A percentile compares a stretch with the other conserved stretches of the same genome.
These are phyloP conservation scores for Oceanites oceanicus DNA, from an alignment of 2,113 vertebrate species.

Conservation along the genomic window DNA sequence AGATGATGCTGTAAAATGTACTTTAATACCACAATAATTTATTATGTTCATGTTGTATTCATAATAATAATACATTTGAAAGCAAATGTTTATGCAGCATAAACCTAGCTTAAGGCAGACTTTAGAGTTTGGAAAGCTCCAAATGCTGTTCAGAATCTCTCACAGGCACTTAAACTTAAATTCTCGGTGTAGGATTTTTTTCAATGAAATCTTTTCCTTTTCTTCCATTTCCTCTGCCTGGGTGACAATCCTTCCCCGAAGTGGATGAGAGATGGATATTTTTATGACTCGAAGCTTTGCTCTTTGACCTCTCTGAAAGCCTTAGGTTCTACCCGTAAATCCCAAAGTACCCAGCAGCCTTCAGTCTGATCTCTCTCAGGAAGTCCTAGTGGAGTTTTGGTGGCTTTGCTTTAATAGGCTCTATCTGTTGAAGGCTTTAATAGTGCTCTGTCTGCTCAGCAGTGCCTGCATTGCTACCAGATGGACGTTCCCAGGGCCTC, in stretches of 20 bases:
- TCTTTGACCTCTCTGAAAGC: neutral
- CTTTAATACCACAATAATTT: slow-evolving; percentile 48
- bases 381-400: neutral
- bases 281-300: neutral
- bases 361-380: neutral
- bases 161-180: neutral
- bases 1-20: slow-evolving; percentile 40
- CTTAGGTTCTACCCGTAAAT: neutral
- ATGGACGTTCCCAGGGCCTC: neutral
- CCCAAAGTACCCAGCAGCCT: neutral
- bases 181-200: neutral
- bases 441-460: neutral
- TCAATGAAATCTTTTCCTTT: neutral
- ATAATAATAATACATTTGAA: slow-evolving; percentile 55
- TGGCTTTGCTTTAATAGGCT: neutral
- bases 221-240: neutral
- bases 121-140: slow-evolving; percentile 6
- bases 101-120: slow-evolving; percentile 42
- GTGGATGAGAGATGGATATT: neutral
- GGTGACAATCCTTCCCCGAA: neutral
- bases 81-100: slow-evolving; percentile 50
- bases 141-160: slow-evolving; percentile 22
- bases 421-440: neutral
- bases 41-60: slow-evolving; percentile 31
- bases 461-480: neutral